Evolutionary conservation across 2,888 invertebrate species (phyloP).

Genomic region (Andrena chrysosceles): DNA sequence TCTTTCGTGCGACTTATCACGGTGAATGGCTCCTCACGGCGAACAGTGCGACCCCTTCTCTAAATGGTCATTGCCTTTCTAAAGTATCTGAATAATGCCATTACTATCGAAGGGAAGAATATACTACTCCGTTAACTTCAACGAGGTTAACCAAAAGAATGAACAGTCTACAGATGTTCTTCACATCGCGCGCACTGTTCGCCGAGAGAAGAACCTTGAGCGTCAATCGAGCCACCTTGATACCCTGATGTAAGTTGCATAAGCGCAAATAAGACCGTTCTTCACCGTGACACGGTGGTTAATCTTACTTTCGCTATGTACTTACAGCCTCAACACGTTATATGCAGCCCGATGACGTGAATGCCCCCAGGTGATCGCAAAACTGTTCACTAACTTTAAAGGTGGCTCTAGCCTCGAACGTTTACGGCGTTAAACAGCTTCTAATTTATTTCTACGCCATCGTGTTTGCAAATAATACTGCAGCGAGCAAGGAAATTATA

Average conservation of each 20-base stretch:
- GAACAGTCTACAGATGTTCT: neutral
- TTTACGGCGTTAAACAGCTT: neutral
- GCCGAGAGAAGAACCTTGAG: constrained; percentile 40
- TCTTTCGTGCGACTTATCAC: neutral
- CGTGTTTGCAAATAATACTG: too few species aligned
- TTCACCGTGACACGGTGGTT: neutral
- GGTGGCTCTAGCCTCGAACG: neutral
- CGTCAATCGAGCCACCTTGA: constrained; percentile 33
- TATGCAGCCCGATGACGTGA: constrained; percentile 31
- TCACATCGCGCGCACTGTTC: constrained; percentile 47
- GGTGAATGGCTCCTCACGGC: constrained; percentile 1
- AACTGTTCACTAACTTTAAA: constrained; percentile 10
- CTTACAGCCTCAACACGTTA: constrained; percentile 29
- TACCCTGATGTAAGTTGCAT: constrained; percentile 29
- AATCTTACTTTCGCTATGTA: constrained; percentile 48
- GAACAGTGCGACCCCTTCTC: constrained; percentile 40
- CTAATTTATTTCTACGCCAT: too few species aligned
- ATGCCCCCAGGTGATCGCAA: constrained; percentile 34
- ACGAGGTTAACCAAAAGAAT: neutral
- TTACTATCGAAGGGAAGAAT: neutral
- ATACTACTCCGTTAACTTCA: too few species aligned
- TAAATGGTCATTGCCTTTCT: neutral
- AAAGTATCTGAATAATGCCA: neutral
- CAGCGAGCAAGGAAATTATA: too few species aligned
- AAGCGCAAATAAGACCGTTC: constrained; percentile 42